Conservation (phyloP, 2,113 vertebrate genomes). For the Poeciliopsis turrubarensis region DNA sequence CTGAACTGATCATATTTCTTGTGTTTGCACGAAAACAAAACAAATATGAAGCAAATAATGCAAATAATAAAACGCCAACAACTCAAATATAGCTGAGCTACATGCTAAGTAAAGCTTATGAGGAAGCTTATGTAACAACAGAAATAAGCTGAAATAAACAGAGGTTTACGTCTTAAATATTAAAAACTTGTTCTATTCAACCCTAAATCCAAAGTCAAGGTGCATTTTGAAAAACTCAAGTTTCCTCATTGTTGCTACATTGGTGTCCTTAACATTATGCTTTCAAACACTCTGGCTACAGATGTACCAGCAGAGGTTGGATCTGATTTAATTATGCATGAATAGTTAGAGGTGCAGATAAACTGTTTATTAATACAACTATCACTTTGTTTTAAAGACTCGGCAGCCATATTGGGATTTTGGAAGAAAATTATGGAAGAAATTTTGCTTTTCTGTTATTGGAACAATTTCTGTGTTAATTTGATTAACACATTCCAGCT, state of each 20-base stretch:
- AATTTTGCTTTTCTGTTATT: too few relatives aligned
- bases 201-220: too few relatives aligned
- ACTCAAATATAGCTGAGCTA: too few relatives aligned
- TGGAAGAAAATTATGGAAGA: too few relatives aligned
- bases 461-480: too few relatives aligned
- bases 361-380: neutral
- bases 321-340: neutral
- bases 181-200: neutral
- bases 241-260: neutral
- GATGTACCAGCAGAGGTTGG: neutral
- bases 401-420: too few relatives aligned
- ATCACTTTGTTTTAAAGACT: neutral
- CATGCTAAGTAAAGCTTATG: too few relatives aligned
- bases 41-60: too few relatives aligned
- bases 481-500: too few relatives aligned
- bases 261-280: neutral
- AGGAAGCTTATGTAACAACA: neutral
- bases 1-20: too few relatives aligned
- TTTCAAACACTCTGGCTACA: neutral
- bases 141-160: neutral
- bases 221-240: neutral
- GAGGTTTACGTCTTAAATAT: neutral
- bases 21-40: too few relatives aligned
- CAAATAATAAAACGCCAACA: too few relatives aligned
- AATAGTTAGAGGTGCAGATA: neutral